phyloP scores from a whole-genome alignment of 2,888 invertebrate genomes.

The Diarsia brunnea region DNA sequence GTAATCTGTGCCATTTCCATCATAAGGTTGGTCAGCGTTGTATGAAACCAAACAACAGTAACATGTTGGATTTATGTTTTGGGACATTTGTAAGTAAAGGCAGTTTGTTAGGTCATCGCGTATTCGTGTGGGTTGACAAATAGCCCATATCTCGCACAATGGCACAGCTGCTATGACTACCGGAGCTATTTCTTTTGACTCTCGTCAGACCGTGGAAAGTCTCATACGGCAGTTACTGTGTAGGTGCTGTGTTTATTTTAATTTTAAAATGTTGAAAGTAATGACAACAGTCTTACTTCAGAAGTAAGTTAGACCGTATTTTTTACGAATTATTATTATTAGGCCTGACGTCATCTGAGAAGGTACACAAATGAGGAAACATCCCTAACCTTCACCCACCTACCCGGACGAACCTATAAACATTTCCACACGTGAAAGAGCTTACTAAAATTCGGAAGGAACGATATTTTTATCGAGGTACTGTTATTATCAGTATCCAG shows the following conservation, averaged over 20 bases:
- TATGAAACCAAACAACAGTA: slow-evolving; percentile 57
- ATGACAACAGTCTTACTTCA: background rate
- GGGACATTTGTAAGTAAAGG: slow-evolving; percentile 61
- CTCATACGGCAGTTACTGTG: slow-evolving; percentile 3
- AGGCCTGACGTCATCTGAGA: too few species aligned
- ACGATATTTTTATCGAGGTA: slow-evolving; percentile 27
- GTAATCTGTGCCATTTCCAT: slow-evolving; percentile 29
- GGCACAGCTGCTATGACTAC: slow-evolving; percentile 54
- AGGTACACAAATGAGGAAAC: background rate
- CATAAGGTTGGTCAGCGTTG: slow-evolving; percentile 30
- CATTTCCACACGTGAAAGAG: slow-evolving; percentile 24
- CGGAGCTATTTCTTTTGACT: slow-evolving; percentile 45
- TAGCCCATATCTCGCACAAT: slow-evolving; percentile 52
- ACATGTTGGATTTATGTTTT: slow-evolving; percentile 61
- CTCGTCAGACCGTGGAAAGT: slow-evolving; percentile 22
- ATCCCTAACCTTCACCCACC: slow-evolving; percentile 12
- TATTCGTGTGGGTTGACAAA: slow-evolving; percentile 55
- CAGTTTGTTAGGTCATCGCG: slow-evolving; percentile 59
- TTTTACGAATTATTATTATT: background rate
- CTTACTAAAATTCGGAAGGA: slow-evolving; percentile 28
- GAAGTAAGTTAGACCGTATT: background rate
- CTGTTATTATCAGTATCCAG: slow-evolving; percentile 28
- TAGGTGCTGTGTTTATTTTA: slow-evolving; percentile 32
- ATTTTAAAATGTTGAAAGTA: slow-evolving; percentile 1
- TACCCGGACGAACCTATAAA: slow-evolving; percentile 9